phyloP scores from a whole-genome alignment of 2,888 invertebrate species.

The Brachyopa scutellaris region DNA sequence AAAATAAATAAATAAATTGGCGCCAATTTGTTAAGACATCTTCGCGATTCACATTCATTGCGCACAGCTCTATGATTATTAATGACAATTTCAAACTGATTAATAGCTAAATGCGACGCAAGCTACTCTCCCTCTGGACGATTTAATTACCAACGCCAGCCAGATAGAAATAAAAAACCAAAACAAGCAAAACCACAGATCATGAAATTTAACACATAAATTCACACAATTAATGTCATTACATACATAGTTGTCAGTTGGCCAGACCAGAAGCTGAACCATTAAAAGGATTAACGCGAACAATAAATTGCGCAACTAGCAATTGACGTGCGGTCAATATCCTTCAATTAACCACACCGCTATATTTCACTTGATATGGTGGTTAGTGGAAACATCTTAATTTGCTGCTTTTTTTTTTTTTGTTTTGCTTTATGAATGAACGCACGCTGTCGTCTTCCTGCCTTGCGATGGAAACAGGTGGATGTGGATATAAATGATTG shows the following conservation, averaged over 20 bases:
- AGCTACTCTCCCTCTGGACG: slow-evolving; percentile 27
- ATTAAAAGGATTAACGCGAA: slow-evolving; percentile 51
- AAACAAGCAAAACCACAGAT: neutral
- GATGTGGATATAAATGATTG: slow-evolving; percentile 1
- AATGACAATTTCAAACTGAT: slow-evolving; percentile 51
- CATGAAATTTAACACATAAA: slow-evolving; percentile 37
- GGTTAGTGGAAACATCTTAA: slow-evolving; percentile 32
- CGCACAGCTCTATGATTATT: slow-evolving; percentile 20
- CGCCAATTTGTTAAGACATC: no score
- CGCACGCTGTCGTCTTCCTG: slow-evolving; percentile 18
- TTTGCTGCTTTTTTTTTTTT: no score
- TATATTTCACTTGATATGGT: neutral
- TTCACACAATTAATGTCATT: slow-evolving; percentile 61
- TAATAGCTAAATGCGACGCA: slow-evolving; percentile 28
- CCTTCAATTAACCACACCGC: slow-evolving; percentile 48
- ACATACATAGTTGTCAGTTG: slow-evolving; percentile 4
- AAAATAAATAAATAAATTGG: no score
- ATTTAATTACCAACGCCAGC: slow-evolving; percentile 39
- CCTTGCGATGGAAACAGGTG: slow-evolving; percentile 8
- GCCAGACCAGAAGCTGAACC: slow-evolving; percentile 17
- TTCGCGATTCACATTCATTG: no score
- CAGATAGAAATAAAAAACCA: neutral
- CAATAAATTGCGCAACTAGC: slow-evolving; percentile 55
- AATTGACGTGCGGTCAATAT: slow-evolving; percentile 46
- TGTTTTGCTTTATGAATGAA: slow-evolving; percentile 4